Base-by-base conservation (phyloP, 2,113 vertebrate genomes). In the Hemiprocne comata region DNA sequence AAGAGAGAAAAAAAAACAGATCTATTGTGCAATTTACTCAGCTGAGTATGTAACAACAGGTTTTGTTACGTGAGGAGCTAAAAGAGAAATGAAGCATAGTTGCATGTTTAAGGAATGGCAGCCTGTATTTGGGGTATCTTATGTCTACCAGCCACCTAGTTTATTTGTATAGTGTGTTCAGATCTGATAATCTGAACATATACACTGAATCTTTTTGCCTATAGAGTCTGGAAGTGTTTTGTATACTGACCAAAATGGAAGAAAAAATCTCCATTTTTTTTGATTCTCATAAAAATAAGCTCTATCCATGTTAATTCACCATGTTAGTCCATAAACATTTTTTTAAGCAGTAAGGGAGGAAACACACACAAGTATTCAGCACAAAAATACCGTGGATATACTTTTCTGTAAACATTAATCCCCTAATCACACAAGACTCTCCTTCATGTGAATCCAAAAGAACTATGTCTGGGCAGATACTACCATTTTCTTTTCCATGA, bases 401-500 rank as follows among this genome's bases (percentile, higher is more conserved):
- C n/a, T 87, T 91, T 87, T 91, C 40, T 85, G 55, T 83, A 85
- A 93, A 82, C 17, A 54, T 62, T 82, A 90, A 93, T 94, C 55
- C 46, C 28, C 85, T 82, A 85, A 89, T 82, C 71, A 76, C 54
- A 34, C 33, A 53, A 89, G 89, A 81, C 76, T 87, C 61, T 89
- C 81, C 69, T 93, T 86, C 51, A 94, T 65, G 66, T 75, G 61
- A 89, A 78, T 93, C 62, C 74, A 93, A 73, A 94, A 89, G 34
- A 85, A 48, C 69, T 82, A 69, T 82, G 55, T 81, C 66, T 93
- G 87, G 77, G 66, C 74, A 91, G 71, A 95, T 93, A 94, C 33
- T 82, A 54, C 71, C 58, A 89, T 94, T 93, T 94, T 91, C 48
- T 91, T 87, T 92, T 87, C 74, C 69, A 61, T 76, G 50, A 93